Conservation (phyloP, 2,113 vertebrate species). For the Triplophysa tibetana region DNA sequence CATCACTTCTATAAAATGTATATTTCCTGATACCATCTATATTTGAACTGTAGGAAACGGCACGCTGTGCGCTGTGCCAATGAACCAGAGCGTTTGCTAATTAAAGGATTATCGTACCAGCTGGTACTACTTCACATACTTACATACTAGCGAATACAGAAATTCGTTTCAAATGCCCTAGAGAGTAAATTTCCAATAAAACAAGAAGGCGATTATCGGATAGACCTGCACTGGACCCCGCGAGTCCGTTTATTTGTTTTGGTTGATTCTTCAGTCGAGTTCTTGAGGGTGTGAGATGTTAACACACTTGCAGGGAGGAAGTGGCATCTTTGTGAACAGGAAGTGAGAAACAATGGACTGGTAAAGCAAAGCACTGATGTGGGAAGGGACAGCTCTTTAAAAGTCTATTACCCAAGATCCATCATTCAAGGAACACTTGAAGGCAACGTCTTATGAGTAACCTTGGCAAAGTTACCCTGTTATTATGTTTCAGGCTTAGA, state of each 20-base stretch:
- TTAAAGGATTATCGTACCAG: conserved; percentile 32
- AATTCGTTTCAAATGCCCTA: conserved; percentile 13
- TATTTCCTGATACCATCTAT: conserved; percentile 25
- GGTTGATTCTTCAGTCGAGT: conserved; percentile 21
- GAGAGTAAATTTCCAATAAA: not conserved
- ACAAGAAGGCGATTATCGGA: not conserved
- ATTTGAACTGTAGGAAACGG: conserved; percentile 2
- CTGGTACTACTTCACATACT: conserved; percentile 31
- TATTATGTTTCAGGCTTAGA: not conserved
- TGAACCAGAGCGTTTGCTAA: conserved; percentile 25
- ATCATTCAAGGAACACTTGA: conserved; percentile 29
- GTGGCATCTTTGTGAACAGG: not conserved
- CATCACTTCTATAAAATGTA: not conserved
- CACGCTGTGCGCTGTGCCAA: conserved; percentile 1
- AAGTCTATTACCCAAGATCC: conserved; percentile 35
- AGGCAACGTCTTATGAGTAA: not conserved
- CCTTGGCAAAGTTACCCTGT: not conserved
- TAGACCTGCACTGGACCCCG: not conserved
- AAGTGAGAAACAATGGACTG: not conserved
- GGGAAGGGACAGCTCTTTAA: not conserved
- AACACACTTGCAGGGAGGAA: conserved; percentile 16
- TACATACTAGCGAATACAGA: conserved; percentile 14
- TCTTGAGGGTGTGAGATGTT: not conserved
- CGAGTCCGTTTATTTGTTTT: not conserved
- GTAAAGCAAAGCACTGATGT: not conserved